Conservation (phyloP, 2,113 vertebrate genomes). For the Paracanthobrama guichenoti region DNA sequence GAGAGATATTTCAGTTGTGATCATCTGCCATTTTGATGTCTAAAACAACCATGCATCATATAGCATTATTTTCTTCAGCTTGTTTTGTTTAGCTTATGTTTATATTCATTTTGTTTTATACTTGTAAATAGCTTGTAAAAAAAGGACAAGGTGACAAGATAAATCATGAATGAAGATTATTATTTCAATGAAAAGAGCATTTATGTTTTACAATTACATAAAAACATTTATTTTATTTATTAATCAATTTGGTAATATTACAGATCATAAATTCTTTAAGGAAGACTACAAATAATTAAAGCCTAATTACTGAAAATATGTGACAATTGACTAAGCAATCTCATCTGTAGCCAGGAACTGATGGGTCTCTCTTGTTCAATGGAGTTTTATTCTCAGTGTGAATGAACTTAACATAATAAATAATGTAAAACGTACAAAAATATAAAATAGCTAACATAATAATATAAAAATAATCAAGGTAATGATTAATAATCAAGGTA, state of each 20-base stretch:
- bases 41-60: background rate
- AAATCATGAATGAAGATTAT: no score
- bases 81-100: background rate
- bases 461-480: background rate
- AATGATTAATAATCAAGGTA: background rate
- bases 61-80: background rate
- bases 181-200: background rate
- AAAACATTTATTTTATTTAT: background rate
- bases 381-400: background rate
- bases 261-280: background rate
- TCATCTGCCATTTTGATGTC: background rate
- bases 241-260: conserved; percentile 29
- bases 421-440: background rate
- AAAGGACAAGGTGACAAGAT: background rate
- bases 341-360: conserved; percentile 38
- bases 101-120: background rate
- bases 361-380: background rate
- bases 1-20: background rate
- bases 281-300: conserved; percentile 27
- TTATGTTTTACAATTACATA: no score
- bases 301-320: conserved; percentile 51
- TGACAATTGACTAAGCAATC: conserved; percentile 44
- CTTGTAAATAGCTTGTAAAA: background rate
- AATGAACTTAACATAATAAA: background rate
- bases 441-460: background rate